Percentiles rank a stretch among this genome's conserved stretches.
Conservation (phyloP, 2,888 invertebrate species). For the Opisthograptis luteolata region DNA sequence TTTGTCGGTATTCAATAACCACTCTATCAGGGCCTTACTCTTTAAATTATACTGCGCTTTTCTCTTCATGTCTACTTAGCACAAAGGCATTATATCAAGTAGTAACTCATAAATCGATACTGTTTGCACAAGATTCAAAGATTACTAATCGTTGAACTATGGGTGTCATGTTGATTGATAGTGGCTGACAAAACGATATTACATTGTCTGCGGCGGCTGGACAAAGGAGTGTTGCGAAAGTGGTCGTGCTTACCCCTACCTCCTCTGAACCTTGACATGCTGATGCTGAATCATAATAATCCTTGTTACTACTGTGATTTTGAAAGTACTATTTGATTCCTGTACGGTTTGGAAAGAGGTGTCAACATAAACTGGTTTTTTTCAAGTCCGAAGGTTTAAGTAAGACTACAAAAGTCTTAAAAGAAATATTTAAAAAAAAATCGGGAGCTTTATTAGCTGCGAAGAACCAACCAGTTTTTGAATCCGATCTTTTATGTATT, state of each 20-base stretch:
- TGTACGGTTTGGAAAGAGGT: no score
- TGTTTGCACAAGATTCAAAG: constrained; percentile 16
- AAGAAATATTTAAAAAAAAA: no score
- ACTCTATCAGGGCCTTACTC: no score
- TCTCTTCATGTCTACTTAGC: not conserved
- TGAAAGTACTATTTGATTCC: not conserved
- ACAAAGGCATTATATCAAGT: not conserved
- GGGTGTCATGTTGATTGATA: constrained; percentile 29
- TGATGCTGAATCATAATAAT: constrained; percentile 51
- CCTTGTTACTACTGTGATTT: not conserved
- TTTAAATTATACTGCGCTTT: no score
- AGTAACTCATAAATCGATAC: not conserved
- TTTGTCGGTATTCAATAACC: no score
- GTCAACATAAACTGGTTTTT: no score
- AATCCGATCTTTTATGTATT: no score
- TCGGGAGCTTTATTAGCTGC: no score
- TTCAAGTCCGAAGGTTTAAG: no score
- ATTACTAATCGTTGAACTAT: constrained; percentile 12
- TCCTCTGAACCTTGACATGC: constrained; percentile 54
- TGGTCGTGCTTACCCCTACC: constrained; percentile 47
- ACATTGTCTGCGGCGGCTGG: constrained; percentile 38
- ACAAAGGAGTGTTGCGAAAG: constrained; percentile 58
- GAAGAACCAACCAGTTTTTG: no score
- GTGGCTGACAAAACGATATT: constrained; percentile 23
- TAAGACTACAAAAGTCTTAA: no score